Percentiles rank a stretch among this genome's conserved stretches.
phyloP scores from a whole-genome alignment of 2,888 invertebrate species.

The Laspeyria flexula region DNA sequence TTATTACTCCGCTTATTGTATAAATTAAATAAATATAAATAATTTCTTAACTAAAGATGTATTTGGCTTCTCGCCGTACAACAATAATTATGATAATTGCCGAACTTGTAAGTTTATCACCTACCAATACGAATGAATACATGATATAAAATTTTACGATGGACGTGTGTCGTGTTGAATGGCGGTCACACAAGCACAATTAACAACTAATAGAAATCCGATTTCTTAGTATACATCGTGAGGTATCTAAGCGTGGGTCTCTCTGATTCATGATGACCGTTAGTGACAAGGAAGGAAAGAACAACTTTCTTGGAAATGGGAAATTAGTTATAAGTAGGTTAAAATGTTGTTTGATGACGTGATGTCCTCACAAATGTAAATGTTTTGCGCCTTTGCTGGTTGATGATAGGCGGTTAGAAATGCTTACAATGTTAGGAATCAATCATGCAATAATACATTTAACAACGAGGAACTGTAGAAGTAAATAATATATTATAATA shows the following conservation, averaged over 20 bases:
- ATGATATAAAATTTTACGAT: slow-evolving; percentile 45
- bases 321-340: background rate
- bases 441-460: too few relatives aligned
- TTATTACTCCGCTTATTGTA: background rate
- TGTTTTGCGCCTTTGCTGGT: too few relatives aligned
- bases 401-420: too few relatives aligned
- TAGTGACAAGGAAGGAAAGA: background rate
- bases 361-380: too few relatives aligned
- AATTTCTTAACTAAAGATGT: background rate
- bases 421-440: too few relatives aligned
- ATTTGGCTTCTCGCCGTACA: background rate
- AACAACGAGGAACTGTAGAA: too few relatives aligned
- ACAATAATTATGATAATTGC: slow-evolving; percentile 36
- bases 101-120: slow-evolving; percentile 33
- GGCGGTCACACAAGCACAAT: slow-evolving; percentile 28
- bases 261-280: slow-evolving; percentile 4
- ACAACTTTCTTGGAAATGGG: slow-evolving; percentile 3
- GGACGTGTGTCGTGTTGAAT: slow-evolving; percentile 29
- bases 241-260: slow-evolving; percentile 20
- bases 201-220: slow-evolving; percentile 42
- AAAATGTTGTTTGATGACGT: background rate
- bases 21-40: background rate
- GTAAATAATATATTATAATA: too few relatives aligned
- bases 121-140: slow-evolving; percentile 30
- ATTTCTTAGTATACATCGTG: slow-evolving; percentile 35